Conservation (phyloP, 2,113 vertebrate genomes). For the Sapajus apella region DNA sequence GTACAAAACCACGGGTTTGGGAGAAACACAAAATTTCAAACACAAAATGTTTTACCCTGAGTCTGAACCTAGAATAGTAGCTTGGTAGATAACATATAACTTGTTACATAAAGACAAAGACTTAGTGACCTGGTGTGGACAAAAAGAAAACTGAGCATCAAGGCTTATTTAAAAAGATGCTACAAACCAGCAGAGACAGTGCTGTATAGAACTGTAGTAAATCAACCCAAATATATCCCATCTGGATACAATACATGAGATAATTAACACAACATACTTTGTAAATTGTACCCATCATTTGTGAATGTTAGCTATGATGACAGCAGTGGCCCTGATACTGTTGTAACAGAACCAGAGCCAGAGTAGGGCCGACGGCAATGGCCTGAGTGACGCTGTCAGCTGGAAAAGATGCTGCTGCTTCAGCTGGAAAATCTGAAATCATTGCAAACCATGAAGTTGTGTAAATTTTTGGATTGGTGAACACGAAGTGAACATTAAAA, state of each 20-base stretch:
- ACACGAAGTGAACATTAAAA: neutral
- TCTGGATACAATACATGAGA: neutral
- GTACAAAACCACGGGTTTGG: neutral
- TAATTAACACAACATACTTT: neutral
- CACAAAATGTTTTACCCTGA: neutral
- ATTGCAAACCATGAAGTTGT: neutral
- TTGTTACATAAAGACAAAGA: neutral
- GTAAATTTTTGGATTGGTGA: neutral
- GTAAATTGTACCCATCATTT: neutral
- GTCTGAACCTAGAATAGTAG: neutral
- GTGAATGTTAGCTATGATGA: neutral
- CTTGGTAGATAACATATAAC: neutral
- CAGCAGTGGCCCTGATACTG: neutral
- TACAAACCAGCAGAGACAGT: neutral
- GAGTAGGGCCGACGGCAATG: neutral
- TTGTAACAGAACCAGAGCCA: no score
- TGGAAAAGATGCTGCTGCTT: neutral
- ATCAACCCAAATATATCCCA: neutral
- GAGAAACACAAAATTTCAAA: neutral
- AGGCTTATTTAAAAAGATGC: neutral
- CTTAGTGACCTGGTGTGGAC: neutral
- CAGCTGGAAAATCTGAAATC: neutral
- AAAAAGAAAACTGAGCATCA: neutral
- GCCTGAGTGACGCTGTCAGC: neutral
- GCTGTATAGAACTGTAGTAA: neutral